Percentiles rank a stretch among this genome's conserved stretches.
phyloP scores from a whole-genome alignment of 2,113 vertebrate species.

The Hydrolagus affinis region DNA sequence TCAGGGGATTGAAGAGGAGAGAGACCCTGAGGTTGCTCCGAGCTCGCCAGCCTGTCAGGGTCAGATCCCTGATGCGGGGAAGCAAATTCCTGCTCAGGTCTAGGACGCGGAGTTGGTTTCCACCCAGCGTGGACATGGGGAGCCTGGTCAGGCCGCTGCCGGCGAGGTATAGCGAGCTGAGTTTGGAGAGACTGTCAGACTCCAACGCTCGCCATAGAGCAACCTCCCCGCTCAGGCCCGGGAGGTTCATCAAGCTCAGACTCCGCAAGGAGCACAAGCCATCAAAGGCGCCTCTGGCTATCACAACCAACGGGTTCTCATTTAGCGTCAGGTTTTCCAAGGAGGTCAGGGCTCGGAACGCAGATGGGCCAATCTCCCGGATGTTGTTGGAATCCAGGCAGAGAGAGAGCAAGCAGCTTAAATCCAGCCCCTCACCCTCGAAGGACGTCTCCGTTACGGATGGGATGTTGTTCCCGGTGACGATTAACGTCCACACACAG shows the following conservation, averaged over 20 bases:
- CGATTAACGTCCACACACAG: neutral
- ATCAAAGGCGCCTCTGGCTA: neutral
- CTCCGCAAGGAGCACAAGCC: neutral
- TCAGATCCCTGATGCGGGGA: too few relatives aligned
- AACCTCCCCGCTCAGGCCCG: too few relatives aligned
- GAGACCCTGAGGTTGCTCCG: neutral
- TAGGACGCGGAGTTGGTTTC: neutral
- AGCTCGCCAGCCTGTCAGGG: too few relatives aligned
- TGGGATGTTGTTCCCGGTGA: too few relatives aligned
- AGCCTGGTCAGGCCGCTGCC: slow-evolving; percentile 1
- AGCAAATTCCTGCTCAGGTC: slow-evolving; percentile 7
- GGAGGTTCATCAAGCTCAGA: slow-evolving; percentile 2
- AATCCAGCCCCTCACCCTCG: too few relatives aligned
- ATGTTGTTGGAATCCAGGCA: too few relatives aligned
- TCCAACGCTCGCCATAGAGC: neutral
- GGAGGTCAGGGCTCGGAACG: too few relatives aligned
- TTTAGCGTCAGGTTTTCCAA: neutral
- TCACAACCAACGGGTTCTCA: neutral
- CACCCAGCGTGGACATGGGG: too few relatives aligned
- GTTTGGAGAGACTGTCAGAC: neutral
- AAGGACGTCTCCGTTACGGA: too few relatives aligned
- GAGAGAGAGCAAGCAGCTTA: too few relatives aligned
- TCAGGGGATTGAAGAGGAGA: neutral
- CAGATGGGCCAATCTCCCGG: too few relatives aligned
- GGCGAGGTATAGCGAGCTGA: neutral